Evolutionary conservation across 2,888 invertebrate species (phyloP).

Genomic region (Zygaena filipendulae): DNA sequence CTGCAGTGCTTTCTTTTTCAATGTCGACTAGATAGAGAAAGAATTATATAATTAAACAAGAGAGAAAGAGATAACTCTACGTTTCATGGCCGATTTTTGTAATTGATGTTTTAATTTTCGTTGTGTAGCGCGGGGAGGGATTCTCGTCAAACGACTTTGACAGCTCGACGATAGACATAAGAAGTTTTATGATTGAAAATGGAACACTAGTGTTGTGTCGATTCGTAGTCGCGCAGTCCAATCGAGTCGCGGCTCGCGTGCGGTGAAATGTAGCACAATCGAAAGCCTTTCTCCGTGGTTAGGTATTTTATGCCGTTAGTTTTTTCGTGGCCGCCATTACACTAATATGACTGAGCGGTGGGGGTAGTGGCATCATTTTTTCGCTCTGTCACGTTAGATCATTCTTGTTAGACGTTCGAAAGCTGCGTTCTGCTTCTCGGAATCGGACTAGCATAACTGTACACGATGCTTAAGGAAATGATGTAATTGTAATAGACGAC

Average conservation of each 20-base stretch:
- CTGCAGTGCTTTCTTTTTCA: conserved; percentile 63
- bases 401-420: conserved; percentile 63
- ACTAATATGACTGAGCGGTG: conserved; percentile 39
- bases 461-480: conserved; percentile 35
- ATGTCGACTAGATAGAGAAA: conserved; percentile 44
- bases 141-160: conserved; percentile 38
- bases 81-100: conserved; percentile 36
- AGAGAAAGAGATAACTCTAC: conserved; percentile 34
- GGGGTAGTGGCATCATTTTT: conserved; percentile 63
- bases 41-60: conserved; percentile 20
- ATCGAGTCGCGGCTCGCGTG: conserved; percentile 40
- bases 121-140: conserved; percentile 34
- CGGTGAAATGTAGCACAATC: conserved; percentile 64
- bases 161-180: conserved; percentile 31
- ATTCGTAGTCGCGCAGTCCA: conserved; percentile 35
- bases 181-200: conserved; percentile 29
- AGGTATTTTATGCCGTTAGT: conserved; percentile 68
- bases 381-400: conserved; percentile 68
- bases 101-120: conserved; percentile 26
- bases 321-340: conserved; percentile 64
- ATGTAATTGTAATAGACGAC: conserved; percentile 45
- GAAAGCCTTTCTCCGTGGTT: conserved; percentile 68
- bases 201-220: conserved; percentile 33
- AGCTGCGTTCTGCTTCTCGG: conserved; percentile 49
- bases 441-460: conserved; percentile 58